Conservation (phyloP, 2,113 vertebrate genomes). For the Gopherus evgoodei region DNA sequence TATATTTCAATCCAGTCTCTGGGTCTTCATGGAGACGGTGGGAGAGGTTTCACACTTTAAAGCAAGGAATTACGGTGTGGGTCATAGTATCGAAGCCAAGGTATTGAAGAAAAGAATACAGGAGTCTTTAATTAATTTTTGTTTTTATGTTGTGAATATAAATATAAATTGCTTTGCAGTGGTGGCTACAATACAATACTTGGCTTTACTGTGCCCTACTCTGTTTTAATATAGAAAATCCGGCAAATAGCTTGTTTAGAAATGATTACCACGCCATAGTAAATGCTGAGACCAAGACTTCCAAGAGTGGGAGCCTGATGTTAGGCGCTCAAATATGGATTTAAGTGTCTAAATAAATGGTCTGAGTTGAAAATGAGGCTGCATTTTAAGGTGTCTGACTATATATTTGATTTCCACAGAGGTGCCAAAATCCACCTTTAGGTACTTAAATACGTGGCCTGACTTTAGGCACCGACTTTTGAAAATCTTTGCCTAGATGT, state of each 20-base stretch:
- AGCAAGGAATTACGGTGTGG: not conserved
- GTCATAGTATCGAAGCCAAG: fast-evolving
- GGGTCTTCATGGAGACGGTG: not conserved
- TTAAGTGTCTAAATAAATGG: fast-evolving
- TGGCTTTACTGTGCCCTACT: fast-evolving
- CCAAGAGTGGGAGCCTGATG: not conserved
- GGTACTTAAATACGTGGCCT: not conserved
- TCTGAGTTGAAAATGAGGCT: not conserved
- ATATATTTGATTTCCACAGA: not conserved
- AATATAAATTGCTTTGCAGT: not conserved
- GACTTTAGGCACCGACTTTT: not conserved
- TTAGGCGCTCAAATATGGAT: fast-evolving
- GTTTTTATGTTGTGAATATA: fast-evolving
- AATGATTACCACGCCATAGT: not conserved
- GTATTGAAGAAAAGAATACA: not conserved
- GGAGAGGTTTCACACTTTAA: not conserved
- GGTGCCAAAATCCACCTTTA: not conserved
- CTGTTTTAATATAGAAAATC: not conserved
- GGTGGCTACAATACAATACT: not conserved
- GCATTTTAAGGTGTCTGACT: not conserved
- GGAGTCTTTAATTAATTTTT: fast-evolving
- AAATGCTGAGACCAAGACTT: not conserved
- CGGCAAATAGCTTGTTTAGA: not conserved
- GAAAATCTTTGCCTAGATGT: not conserved
- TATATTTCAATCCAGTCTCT: fast-evolving